Conservation (phyloP, 2,888 invertebrate species). For the Chrysolina haemoptera region DNA sequence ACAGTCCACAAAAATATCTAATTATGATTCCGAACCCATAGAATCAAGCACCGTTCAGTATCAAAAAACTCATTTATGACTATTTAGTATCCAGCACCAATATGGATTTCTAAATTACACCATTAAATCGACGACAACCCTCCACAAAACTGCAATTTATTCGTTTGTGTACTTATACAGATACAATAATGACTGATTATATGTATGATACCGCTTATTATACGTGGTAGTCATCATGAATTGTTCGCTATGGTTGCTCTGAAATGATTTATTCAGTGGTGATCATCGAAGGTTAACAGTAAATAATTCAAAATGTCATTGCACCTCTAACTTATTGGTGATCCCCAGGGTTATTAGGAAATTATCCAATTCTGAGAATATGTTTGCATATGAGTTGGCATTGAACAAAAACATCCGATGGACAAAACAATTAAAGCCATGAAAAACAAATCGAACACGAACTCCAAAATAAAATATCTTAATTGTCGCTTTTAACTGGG, state of each 20-base stretch:
- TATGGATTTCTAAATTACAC: slow-evolving; percentile 25
- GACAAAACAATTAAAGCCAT: too few species aligned
- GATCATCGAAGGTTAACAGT: not conserved
- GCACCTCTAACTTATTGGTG: not conserved
- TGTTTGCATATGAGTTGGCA: too few species aligned
- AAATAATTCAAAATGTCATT: not conserved
- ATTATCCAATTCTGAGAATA: too few species aligned
- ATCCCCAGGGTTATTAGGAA: not conserved
- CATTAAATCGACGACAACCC: slow-evolving; percentile 25
- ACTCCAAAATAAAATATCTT: too few species aligned
- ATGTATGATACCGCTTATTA: not conserved
- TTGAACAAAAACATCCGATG: too few species aligned
- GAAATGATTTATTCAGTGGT: slow-evolving; percentile 6
- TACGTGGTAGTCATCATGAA: not conserved
- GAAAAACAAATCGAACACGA: too few species aligned
- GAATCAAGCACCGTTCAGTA: not conserved
- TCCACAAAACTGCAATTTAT: slow-evolving; percentile 15
- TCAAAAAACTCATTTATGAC: slow-evolving; percentile 21
- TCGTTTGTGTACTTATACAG: slow-evolving; percentile 8
- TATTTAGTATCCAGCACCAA: slow-evolving; percentile 7
- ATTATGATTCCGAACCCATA: slow-evolving; percentile 3
- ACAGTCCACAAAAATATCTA: slow-evolving; percentile 3
- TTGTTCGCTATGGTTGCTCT: not conserved
- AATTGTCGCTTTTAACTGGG: too few species aligned
- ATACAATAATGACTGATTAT: slow-evolving; percentile 7